Base-by-base conservation (phyloP, 2,113 vertebrate species). In the Genyomyrus donnyi region DNA sequence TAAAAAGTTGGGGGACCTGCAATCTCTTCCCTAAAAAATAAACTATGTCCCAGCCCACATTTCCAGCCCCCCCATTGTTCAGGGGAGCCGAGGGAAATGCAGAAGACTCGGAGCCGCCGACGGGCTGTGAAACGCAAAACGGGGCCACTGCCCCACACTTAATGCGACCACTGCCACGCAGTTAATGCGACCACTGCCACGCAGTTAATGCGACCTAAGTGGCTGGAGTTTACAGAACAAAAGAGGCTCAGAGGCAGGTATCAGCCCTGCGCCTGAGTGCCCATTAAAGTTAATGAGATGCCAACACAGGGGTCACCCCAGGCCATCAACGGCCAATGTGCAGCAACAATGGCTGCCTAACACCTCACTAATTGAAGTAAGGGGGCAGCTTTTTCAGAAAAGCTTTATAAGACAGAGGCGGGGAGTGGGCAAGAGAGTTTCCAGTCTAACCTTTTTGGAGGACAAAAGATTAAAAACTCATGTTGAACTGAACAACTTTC, bases 341-440 rank as follows among this genome's bases (percentile, higher is more conserved):
- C 95, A 96, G 95, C 96, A 94, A 96, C 96, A 96, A 96, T 96
- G 94, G 94, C 42, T 92, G 94, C 94, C 95, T 95, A 96, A 96
- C 95, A 94, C 95, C 95, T 96, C 94, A 92, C 93, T 95, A 96
- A 96, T 95, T 96, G 95, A 96, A 96, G 95, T 31, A 87, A 0
- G n/a, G 94, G 95, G 95, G 93, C 94, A 93, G 8, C 17, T 80
- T 35, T 80, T 42, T 80, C 7, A 0, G 77, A 45, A 45, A 24
- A 5, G 83, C 83, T 85, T 77, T 35, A 77, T 2, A 35, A 42
- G 35, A 80, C 35, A 80, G 27, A 39, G 74, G 74, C 5, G 35
- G 35, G 74, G 13, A 42, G 13, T 42, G 35, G 35, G 35, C 74
- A 80, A 39, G 17, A 70, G 0, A 13, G 62, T 70, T 70, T 42